Base-by-base conservation (phyloP, 2,797 vertebrate genomes). In the Pelobates cultripes region DNA sequence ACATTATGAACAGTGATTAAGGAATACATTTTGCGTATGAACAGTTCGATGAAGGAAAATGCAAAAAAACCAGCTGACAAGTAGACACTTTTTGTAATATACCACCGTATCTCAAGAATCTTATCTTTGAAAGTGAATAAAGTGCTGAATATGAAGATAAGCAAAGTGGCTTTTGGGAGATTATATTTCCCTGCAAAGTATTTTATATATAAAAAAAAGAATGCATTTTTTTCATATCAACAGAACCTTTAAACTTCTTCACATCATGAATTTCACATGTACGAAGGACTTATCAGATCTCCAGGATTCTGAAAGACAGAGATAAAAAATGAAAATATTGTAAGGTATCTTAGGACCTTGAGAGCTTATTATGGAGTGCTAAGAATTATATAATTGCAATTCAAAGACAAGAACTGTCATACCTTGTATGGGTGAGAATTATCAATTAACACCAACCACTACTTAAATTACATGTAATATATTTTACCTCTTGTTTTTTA, bases 151-250 rank as follows among this genome's bases (percentile, higher is more conserved):
- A 70, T 67, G 61, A 79, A 28, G 55, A 63, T 43, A 73, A 55
- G 70, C 40, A 28, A 79, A 79, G 57, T 79, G 57, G 41, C 77
- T 17, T 9, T 10, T 43, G 13, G 45, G 17, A 79, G 78, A 67
- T 79, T 79, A 67, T 28, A 43, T 60, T 70, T 72, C 47, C 44
- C 47, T 63, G 12, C 40, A 55, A 72, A 15, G 15, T 43, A 15
- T 8, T 66, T 13, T 73, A 79, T 73, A 40, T n/a, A 66, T 73
- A 79, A 64, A 73, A 66, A 66, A 40, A 12, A n/a, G n/a, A n/a
- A 42, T 73, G 66, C 53, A 64, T 73, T n/a, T 47, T 64, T 14
- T 51, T 73, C 3, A 66, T 79, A 79, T 79, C 70, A 67, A 67
- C 47, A 64, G 1, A 63, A 79, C 66, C 70, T 73, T 13, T 41